Conservation (phyloP, 64 coral and sea anemone genomes). For the Actinia equina region DNA sequence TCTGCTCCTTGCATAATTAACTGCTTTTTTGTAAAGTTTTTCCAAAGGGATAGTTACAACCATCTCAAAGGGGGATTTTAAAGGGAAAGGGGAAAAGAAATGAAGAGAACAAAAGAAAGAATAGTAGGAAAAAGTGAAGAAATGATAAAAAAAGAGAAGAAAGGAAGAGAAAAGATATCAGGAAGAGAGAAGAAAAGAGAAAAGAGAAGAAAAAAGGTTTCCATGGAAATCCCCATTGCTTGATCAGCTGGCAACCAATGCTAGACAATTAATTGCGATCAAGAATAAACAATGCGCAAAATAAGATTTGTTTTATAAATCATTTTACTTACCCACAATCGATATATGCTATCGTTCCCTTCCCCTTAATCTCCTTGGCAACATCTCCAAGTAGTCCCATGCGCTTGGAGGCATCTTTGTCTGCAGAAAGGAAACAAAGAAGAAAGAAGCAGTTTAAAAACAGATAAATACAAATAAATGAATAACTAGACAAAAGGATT, state of each 20-base stretch:
- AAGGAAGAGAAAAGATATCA: no score
- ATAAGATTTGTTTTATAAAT: background rate
- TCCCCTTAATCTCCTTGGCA: slow-evolving; percentile 81
- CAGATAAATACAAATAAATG: background rate
- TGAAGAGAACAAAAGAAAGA: no score
- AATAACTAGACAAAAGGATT: background rate
- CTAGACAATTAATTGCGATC: background rate
- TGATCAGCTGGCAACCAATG: background rate
- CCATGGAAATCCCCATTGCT: background rate
- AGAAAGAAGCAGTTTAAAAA: background rate
- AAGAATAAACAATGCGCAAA: background rate
- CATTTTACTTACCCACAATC: slow-evolving; percentile 86
- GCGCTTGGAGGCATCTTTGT: slow-evolving; percentile 73
- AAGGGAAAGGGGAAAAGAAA: no score
- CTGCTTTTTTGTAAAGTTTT: no score
- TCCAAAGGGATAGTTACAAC: no score
- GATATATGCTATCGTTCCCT: slow-evolving; percentile 83
- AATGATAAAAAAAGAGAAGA: no score
- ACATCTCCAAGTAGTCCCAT: slow-evolving; percentile 67
- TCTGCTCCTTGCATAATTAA: no score
- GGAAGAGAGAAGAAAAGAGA: background rate
- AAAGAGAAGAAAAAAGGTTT: background rate
- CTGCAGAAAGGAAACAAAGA: slow-evolving; percentile 28
- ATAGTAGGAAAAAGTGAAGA: no score
- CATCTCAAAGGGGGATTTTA: no score